Conservation (phyloP, 2,888 invertebrate genomes). For the Hyles lineata region DNA sequence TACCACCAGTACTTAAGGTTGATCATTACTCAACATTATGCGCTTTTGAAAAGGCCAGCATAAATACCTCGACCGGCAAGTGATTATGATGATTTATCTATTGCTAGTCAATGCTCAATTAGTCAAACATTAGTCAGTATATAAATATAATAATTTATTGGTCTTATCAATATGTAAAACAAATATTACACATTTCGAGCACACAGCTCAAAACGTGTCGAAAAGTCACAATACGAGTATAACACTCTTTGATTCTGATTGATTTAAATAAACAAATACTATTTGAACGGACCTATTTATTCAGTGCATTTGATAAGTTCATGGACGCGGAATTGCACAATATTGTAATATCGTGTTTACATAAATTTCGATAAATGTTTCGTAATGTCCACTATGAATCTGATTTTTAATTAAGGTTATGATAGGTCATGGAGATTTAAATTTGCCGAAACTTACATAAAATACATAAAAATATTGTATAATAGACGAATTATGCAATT, state of each 20-base stretch:
- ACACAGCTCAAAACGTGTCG: background rate
- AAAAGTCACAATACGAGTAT: too few species aligned
- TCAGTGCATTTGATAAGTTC: background rate
- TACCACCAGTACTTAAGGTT: too few species aligned
- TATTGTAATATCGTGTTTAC: background rate
- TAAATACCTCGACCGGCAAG: background rate
- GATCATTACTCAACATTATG: background rate
- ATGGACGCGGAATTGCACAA: background rate
- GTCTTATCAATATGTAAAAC: too few species aligned
- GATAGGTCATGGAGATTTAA: background rate
- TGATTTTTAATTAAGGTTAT: background rate
- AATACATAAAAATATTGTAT: too few species aligned
- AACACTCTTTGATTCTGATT: too few species aligned
- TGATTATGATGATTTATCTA: too few species aligned
- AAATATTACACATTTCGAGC: background rate
- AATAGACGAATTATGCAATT: too few species aligned
- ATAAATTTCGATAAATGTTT: background rate
- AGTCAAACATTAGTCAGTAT: too few species aligned
- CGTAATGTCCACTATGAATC: background rate
- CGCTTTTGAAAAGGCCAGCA: background rate
- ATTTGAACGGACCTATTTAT: background rate
- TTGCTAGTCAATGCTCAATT: too few species aligned
- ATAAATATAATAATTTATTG: background rate
- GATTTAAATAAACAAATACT: too few species aligned
- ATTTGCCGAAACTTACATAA: background rate